phyloP scores from a whole-genome alignment of 2,888 invertebrate genomes.

The Cotesia congregata region DNA sequence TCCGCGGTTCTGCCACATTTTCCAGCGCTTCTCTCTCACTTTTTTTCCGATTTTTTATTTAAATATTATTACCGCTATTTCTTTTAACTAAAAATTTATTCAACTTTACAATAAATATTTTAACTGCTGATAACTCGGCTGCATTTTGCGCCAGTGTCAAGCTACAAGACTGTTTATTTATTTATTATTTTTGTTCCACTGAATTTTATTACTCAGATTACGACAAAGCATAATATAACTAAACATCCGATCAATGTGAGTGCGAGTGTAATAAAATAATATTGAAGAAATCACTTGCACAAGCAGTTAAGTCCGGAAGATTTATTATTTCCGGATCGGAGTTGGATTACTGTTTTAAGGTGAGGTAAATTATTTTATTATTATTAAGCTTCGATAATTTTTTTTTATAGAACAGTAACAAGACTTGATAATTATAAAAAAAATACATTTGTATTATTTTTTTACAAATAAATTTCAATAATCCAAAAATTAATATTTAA shows the following conservation, averaged over 20 bases:
- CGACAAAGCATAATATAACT: not conserved
- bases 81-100: not conserved
- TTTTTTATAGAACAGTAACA: slow-evolving; percentile 6
- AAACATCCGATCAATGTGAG: not conserved
- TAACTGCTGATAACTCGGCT: slow-evolving; percentile 28
- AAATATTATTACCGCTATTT: slow-evolving; percentile 2
- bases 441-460: too few species aligned
- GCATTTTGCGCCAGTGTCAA: slow-evolving; percentile 29
- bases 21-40: slow-evolving; percentile 4
- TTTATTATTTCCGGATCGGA: slow-evolving; percentile 5
- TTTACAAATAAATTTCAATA: too few species aligned
- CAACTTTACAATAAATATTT: not conserved
- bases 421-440: slow-evolving; percentile 6
- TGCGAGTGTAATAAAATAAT: slow-evolving; percentile 20
- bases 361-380: slow-evolving; percentile 25
- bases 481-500: not conserved
- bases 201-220: not conserved
- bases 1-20: slow-evolving; percentile 30
- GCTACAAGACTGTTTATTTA: not conserved
- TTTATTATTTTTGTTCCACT: not conserved
- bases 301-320: slow-evolving; percentile 9
- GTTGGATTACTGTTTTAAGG: slow-evolving; percentile 19
- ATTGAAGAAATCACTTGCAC: slow-evolving; percentile 18
- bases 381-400: slow-evolving; percentile 7
- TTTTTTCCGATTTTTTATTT: slow-evolving; percentile 11